Evolutionary conservation across 2,797 vertebrate genomes (phyloP), one percentile per base, ranked within the genome.

Genomic region (Darevskia mixta): DNA sequence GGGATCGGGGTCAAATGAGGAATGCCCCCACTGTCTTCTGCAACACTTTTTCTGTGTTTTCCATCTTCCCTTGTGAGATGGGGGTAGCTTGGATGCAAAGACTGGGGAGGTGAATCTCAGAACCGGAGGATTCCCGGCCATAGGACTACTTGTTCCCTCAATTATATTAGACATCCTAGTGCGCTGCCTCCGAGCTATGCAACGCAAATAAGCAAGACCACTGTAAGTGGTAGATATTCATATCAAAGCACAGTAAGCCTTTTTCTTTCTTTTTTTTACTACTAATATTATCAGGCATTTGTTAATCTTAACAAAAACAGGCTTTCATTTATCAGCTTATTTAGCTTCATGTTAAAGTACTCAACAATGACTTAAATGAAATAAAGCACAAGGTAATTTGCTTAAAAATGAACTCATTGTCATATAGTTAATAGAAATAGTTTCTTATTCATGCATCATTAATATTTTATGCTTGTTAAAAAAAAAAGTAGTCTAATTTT

Each of bases 131-230:
- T 71, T n/a, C 29, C 29, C 32, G 69, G 69, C 29, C n/a, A 1
- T 5, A 32, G 69, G 27, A n/a, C 29, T n/a, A 13, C 3, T 71
- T 71, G 13, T 15, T 93, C 94, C 97, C 92, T 92, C 96, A 83
- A 97, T 97, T 94, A 95, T 96, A 83, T 95, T 83, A 0, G 94
- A 96, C 91, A 97, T 98, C 96, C 95, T 71, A 93, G 94, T 80
- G 82, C 91, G 1, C 85, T 96, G 86, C 90, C 88, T 91, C 96
- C 95, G 77, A 94, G 81, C 81, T 92, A 87, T n/a, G 95, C 96
- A 73, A 93, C 94, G 76, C 97, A 92, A 77, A 82, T 94, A 83
- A 85, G 95, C 29, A 94, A 85, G 3, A 83, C 85, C 25, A 88
- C 66, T 86, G 95, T 91, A 93, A 91, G 73, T 96, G 94, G 86